Evolutionary conservation across 2,113 vertebrate species (phyloP), one percentile per base, ranked within the genome.

Genomic region (Theropithecus gelada): DNA sequence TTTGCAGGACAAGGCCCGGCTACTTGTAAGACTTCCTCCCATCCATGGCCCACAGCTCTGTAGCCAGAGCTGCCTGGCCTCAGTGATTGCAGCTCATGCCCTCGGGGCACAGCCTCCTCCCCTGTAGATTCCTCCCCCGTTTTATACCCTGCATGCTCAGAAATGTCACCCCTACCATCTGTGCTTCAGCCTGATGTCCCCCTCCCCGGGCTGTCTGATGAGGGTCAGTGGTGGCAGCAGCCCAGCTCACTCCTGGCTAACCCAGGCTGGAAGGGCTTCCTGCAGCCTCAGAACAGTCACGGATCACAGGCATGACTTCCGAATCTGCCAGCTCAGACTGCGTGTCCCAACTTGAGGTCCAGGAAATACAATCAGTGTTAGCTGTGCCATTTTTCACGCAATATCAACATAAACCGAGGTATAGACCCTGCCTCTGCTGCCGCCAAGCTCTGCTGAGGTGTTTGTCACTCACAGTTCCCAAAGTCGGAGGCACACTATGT

Each of bases 401-500:
- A 11, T 6, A 43, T 11, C 3, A 10, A 14, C n/a, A 32, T 64
- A 50, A 43, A 8, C 25, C 22, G 27, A 89, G 43, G 27, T 3
- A 13, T 1, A 0, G 68, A 75, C 14, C 2, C 43, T 0, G 20
- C 30, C 45, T 45, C 50, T 68, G 8, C 7, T 25, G 40, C n/a
- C 45, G 43, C 27, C 27, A 66, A 85, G 18, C 27, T 66, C 61
- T 48, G 59, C 82, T 32, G 61, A 35, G n/a, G 8, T 22, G 16
- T 17, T 18, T 20, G 2, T 50, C 38, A 48, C 48, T 35, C 52
- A 30, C 55, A 25, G 50, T 73, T 32, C 52, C n/a, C 61, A 80
- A 4, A 55, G 57, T 25, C 22, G 22, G 0, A 18, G 50, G 7
- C 59, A 23, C 0, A 0, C 23, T 27, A 10, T 8, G 27, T 55